Conservation (phyloP, 2,113 vertebrate species). For the Syrmaticus mikado region DNA sequence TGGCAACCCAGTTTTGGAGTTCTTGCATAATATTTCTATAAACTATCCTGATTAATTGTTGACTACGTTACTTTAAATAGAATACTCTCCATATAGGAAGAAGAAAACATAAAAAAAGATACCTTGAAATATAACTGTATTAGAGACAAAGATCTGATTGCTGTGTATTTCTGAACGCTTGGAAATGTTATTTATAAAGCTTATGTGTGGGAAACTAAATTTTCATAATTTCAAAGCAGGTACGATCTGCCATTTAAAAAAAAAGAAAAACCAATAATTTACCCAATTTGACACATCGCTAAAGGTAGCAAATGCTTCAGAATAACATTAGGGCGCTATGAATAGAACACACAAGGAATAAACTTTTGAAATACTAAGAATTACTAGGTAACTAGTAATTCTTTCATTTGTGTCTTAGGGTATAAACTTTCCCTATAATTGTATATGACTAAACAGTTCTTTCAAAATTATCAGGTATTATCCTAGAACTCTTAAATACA, state of each 20-base stretch:
- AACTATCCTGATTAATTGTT: neutral
- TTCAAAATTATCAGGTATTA: neutral
- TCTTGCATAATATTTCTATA: neutral
- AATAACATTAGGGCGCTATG: neutral
- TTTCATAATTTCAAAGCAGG: neutral
- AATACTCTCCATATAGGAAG: neutral
- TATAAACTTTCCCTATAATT: neutral
- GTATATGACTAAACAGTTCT: neutral
- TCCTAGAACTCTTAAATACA: neutral
- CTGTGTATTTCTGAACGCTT: neutral
- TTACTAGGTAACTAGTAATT: neutral
- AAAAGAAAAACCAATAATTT: neutral
- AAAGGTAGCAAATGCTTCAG: neutral
- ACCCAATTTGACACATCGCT: neutral
- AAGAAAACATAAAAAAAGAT: neutral
- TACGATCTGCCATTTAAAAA: neutral
- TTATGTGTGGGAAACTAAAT: neutral
- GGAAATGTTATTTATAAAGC: neutral
- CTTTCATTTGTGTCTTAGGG: neutral
- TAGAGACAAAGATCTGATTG: rapidly evolving
- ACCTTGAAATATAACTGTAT: neutral
- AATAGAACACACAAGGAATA: neutral
- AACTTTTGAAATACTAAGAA: neutral
- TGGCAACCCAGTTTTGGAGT: neutral
- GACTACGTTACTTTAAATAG: neutral